These are phyloP conservation scores for Enteromius argenteus DNA, from an alignment of 2,797 vertebrate species.

Conservation along the genomic window DNA sequence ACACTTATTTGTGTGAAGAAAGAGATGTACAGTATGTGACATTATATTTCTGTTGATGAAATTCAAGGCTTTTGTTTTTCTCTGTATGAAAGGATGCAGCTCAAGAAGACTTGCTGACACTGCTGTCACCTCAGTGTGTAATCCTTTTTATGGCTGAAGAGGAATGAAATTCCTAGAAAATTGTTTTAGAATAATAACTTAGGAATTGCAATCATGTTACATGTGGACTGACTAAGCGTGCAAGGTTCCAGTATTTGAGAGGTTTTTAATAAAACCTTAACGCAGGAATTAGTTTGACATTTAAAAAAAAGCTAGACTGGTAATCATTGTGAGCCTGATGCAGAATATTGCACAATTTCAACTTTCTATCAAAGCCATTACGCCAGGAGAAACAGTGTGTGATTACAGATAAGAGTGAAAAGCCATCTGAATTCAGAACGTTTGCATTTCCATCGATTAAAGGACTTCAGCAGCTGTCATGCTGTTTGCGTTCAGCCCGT, in stretches of 20 bases:
- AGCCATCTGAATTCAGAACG: conserved; percentile 26
- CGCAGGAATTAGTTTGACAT: conserved; percentile 49
- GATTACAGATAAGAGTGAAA: conserved; percentile 41
- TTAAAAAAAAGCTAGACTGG: conserved; percentile 31
- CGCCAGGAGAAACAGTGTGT: conserved; percentile 46
- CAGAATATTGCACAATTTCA: conserved; percentile 53
- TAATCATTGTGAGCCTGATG: conserved; percentile 51
- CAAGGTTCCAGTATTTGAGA: neutral
- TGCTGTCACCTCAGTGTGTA: neutral
- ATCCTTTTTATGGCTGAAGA: neutral
- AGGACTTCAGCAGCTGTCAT: conserved; percentile 36
- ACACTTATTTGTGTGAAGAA: neutral
- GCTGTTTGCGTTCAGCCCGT: neutral
- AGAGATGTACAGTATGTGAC: neutral
- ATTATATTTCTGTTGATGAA: neutral
- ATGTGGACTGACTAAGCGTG: neutral
- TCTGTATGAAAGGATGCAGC: neutral
- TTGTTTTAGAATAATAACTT: neutral
- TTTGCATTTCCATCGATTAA: conserved; percentile 48
- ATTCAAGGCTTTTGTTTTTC: neutral
- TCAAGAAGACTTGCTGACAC: neutral
- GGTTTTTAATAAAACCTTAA: conserved; percentile 52
- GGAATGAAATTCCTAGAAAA: neutral
- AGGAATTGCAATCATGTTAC: neutral
- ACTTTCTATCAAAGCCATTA: conserved; percentile 56